phyloP scores from a whole-genome alignment of 2,113 vertebrate genomes.

The Peucedramus taeniatus region DNA sequence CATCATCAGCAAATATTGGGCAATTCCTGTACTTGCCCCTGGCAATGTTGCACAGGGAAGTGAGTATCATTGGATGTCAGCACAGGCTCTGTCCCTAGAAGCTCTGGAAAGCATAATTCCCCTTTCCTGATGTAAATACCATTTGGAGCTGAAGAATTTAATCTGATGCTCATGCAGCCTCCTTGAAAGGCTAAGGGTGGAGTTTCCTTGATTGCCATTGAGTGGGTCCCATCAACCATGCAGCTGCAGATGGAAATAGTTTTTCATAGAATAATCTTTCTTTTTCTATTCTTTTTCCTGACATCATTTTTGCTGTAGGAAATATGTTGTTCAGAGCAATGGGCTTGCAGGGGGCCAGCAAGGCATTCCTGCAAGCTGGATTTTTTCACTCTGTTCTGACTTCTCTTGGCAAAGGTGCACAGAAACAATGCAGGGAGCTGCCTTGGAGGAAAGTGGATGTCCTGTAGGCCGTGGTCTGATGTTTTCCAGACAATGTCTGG shows the following conservation, averaged over 20 bases:
- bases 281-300: not conserved
- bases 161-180: not conserved
- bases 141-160: not conserved
- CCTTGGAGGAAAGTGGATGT: not conserved
- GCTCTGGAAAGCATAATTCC: not conserved
- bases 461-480: not conserved
- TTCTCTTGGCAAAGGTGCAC: constrained; percentile 1
- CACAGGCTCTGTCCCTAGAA: not conserved
- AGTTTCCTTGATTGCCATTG: not conserved
- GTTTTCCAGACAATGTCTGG: constrained; percentile 6
- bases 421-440: not conserved
- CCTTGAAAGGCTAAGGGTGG: not conserved
- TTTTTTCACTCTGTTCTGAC: not conserved
- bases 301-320: not conserved
- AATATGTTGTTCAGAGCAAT: not conserved
- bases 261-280: not conserved
- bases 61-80: not conserved
- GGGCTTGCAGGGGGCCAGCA: not conserved
- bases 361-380: not conserved
- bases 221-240: not conserved
- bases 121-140: not conserved
- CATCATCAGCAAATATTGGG: not conserved
- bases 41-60: not conserved
- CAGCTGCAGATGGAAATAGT: not conserved
- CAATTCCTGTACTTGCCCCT: not conserved